Base-by-base conservation (phyloP, 2,113 vertebrate species). In the Polypterus senegalus region DNA sequence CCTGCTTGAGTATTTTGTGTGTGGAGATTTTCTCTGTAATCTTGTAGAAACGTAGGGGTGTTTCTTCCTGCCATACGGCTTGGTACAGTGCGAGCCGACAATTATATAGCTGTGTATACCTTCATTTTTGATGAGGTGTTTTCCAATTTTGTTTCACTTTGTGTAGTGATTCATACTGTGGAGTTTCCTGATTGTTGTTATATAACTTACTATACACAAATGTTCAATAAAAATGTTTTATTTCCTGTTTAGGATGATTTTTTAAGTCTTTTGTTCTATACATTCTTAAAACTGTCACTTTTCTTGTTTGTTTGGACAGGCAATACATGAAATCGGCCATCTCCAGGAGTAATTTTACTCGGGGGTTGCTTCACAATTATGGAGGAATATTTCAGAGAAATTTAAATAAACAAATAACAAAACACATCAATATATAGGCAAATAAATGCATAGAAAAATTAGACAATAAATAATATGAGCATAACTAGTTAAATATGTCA, bases 141-240 rank as follows among this genome's bases (percentile, higher is more conserved):
- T 95, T 86, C 83, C 79, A 88, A 88, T 92, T 97, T 89, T 72
- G 88, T 97, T 96, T 89, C 89, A 92, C 86, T 94, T 93, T 88
- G 94, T 97, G 92, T 95, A 92, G 96, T 99, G 93, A 93, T 90
- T 87, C 86, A 91, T 91, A 88, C 85, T 83, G 92, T 97, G 95
- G 85, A 87, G 89, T 93, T 95, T 93, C 93, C 91, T 91, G 93
- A 90, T 90, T 89, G 94, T 97, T 86, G 89, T 97, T 97, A 90
- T 92, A 92, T 92, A 91, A 92, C 92, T 92, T 93, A 83, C 92
- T 92, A 90, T 97, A 93, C 88, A 90, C 80, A 83, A 87, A 93
- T 93, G 91, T 89, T 93, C 92, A 97, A 98, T 97, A 95, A 98
- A 95, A 97, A 92, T 83, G 92, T 94, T 98, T 98, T 94, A 96